Base-by-base conservation (phyloP, 2,113 vertebrate species). In the Dissostichus mawsoni region DNA sequence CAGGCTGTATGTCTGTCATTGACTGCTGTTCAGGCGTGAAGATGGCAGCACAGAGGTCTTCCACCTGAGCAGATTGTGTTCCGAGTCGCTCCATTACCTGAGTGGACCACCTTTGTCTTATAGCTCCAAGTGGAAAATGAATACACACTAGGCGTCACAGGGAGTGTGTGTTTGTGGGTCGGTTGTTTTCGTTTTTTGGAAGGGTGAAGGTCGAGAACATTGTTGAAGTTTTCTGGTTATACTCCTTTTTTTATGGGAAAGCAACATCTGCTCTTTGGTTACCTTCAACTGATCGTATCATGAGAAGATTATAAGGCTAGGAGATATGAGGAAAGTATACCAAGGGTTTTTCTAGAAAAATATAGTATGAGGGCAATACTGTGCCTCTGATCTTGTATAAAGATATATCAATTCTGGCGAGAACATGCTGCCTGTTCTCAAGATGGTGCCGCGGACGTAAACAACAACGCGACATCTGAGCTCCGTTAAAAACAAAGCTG, bases 21-120 rank as follows among this genome's bases (percentile, higher is more conserved):
- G 86, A 77, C 82, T 78, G 85, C 80, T 91, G 73, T 76, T 92
- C 83, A 89, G 75, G 84, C 88, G 50, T 91, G 91, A 90, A 87
- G 64, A 70, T 51, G 50, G 84, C 81, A 48, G 80, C 69, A n/a
- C 81, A 78, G 77, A 92, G 85, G 85, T 91, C 90, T 86, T 72
- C 83, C 85, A 88, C 73, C 89, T 80, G 76, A 89, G 73, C 82
- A 51, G 80, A 78, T 79, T 85, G 68, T 80, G 87, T 64, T 84
- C 69, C 5, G 68, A 80, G 84, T 69, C 61, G 82, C 89, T 90
- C 89, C 87, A 90, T 90, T 85, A 84, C 74, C 83, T 77, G 57
- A 17, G 76, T 64, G 51, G 68, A 63, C 79, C 74, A 64, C 84
- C 84, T 90, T 93, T 91, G 86, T 91, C 85, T 85, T 68, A 72